These are phyloP conservation scores for Sardinella longiceps DNA, from an alignment of 2,797 vertebrate species.

Conservation along the genomic window DNA sequence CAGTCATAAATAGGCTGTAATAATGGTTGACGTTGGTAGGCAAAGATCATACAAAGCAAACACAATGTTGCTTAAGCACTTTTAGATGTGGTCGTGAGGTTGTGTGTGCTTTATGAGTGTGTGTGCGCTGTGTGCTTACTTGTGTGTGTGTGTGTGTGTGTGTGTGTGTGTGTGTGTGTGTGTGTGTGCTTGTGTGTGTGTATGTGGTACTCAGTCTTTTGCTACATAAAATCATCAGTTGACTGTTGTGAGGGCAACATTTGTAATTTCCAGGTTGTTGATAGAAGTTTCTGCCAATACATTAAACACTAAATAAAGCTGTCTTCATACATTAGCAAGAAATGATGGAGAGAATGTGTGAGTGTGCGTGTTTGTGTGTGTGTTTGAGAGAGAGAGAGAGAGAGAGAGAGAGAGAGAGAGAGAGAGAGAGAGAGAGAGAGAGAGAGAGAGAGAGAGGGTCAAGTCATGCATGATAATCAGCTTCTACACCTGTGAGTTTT, in stretches of 20 bases:
- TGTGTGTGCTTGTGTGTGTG: no score
- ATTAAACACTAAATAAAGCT: neutral
- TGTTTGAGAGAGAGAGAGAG: neutral
- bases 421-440: neutral
- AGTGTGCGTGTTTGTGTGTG: neutral
- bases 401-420: no score
- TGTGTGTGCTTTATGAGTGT: slow-evolving; percentile 1
- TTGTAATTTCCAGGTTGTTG: neutral
- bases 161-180: no score
- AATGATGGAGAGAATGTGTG: neutral
- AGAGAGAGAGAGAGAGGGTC: neutral
- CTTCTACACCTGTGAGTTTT: neutral
- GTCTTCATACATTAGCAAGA: neutral
- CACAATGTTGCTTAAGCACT: no score
- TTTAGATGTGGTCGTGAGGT: no score
- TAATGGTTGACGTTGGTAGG: no score
- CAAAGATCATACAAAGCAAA: no score
- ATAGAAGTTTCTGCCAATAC: neutral
- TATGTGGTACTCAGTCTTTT: no score
- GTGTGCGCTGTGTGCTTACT: neutral
- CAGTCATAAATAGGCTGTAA: no score
- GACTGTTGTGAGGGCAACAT: neutral
- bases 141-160: neutral
- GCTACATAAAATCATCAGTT: neutral
- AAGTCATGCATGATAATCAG: no score